phyloP scores from a whole-genome alignment of 2,797 vertebrate species.

The Rhadinocentrus ornatus region DNA sequence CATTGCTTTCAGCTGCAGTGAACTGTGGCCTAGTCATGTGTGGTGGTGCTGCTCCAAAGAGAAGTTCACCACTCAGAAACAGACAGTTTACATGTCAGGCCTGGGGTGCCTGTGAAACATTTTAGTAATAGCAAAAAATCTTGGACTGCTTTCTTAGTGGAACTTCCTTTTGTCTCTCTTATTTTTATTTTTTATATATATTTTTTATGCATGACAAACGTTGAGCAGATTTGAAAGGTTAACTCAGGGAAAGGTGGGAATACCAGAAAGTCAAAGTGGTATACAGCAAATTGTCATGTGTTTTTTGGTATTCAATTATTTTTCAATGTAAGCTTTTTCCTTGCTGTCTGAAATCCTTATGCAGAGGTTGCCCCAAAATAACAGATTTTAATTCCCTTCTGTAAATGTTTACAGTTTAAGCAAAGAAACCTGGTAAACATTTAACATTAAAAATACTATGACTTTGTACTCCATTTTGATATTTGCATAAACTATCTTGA shows the following conservation, averaged over 20 bases:
- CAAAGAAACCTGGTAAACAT: background rate
- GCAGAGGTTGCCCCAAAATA: constrained; percentile 1
- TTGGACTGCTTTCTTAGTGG: background rate
- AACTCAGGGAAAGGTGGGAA: constrained; percentile 56
- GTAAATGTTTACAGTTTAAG: background rate
- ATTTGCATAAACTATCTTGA: constrained; percentile 6
- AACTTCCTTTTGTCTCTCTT: constrained; percentile 9
- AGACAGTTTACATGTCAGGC: constrained; percentile 42
- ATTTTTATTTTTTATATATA: background rate
- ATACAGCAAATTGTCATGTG: background rate
- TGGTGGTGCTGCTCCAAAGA: constrained; percentile 22
- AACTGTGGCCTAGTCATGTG: constrained; percentile 44
- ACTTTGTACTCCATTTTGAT: constrained; percentile 4
- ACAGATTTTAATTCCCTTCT: constrained; percentile 7
- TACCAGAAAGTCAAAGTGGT: background rate
- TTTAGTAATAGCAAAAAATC: constrained; percentile 14
- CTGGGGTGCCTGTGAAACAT: constrained; percentile 22
- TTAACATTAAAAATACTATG: background rate
- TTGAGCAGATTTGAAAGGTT: constrained; percentile 27
- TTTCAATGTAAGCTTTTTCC: background rate
- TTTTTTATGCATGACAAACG: background rate
- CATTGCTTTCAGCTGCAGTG: constrained; percentile 36
- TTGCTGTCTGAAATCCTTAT: constrained; percentile 1
- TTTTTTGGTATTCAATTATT: too few species aligned
- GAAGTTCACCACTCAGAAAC: constrained; percentile 29